Evolutionary conservation across 2,888 invertebrate genomes (phyloP), one percentile per base, ranked within the genome.

Genomic region (Macaria notata): DNA sequence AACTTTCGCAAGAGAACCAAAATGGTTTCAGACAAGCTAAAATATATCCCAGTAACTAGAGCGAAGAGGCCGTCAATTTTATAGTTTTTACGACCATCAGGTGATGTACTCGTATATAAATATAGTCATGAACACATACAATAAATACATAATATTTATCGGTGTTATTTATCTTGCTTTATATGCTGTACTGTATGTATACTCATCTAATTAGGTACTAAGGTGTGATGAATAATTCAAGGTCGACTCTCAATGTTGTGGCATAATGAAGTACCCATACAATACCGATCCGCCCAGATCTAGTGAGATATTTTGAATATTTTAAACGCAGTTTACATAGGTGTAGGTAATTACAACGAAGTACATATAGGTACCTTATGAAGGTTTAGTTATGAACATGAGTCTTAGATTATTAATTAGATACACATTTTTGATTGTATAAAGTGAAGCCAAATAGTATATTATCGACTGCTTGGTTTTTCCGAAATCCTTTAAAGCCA

Each of bases 221-320:
- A 54, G 54, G 59, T 51, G 48, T 48, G 49, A 56, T 64, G 62
- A 45, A 49, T 53, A 50, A 56, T 59, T 65, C 67, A 67, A 67
- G 67, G 67, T 62, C 67, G 51, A n/a, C 62, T 53, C 62, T 62
- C 65, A 62, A 62, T 62, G 65, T 54, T 65, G 59, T 63, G 59
- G 65, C 56, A 65, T 67, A 65, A 65, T 67, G 62, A 61, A 64
- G 65, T 60, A 66, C 65, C 59, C 59, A 53, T 57, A 63, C 39
- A 19, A 29, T 8, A 46, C 46, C 29, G 47, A 46, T 31, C 46
- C 49, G 33, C 1, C 31, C 41, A 30, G 33, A 36, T 36, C 33
- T 36, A 36, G 33, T 4, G 4, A 36, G 5, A 36, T 36, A 36
- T 36, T 36, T 36, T 36, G 33, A 36, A 36, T 36, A 36, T 36